Base-by-base conservation (phyloP, 2,113 vertebrate species). In the Diphyllodes magnificus region DNA sequence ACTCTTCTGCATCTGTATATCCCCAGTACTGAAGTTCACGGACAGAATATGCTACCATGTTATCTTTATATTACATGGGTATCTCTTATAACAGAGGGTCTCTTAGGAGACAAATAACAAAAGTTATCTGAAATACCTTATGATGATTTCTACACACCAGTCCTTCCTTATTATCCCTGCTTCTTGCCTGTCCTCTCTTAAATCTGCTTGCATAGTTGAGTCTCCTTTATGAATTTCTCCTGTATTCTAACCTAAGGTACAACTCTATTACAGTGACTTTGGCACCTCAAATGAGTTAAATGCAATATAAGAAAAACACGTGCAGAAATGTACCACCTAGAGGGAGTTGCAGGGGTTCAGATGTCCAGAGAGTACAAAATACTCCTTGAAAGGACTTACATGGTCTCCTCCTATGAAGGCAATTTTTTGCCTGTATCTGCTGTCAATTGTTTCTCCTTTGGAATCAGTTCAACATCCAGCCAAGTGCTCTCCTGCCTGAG, bases 1-100 rank as follows among this genome's bases (percentile, higher is more conserved):
- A 37, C 40, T 79, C 53, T 68, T 61, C 22, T 61, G 37, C 25
- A 9, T 42, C 57, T 44, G 24, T 64, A 11, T 72, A 16, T 57
- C 42, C 22, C 37, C 49, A 60, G 22, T 37, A 25, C 23, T 64
- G 47, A 50, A 71, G 16, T 56, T 93, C 22, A 18, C 27, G 7
- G 39, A 39, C 6, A 17, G 44, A 63, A 56, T 68, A 37, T 0
- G 1, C 14, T 54, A 23, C 10, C 8, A 23, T 9, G 5, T 76
- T 82, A 28, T 70, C 28, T 72, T 78, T 59, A 3, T 45, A 7
- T 75, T 70, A 16, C 2, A 3, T 37, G 22, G 12, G 1, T 77
- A 18, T 69, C 44, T 64, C 1, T 54, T 79, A 18, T 4, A 71
- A 42, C 33, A 76, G 50, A 66, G 11, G 9, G 27, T 51, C 11